Conservation (phyloP, 1,140 invertebrate species). For the Lanistes nyassanus region DNA sequence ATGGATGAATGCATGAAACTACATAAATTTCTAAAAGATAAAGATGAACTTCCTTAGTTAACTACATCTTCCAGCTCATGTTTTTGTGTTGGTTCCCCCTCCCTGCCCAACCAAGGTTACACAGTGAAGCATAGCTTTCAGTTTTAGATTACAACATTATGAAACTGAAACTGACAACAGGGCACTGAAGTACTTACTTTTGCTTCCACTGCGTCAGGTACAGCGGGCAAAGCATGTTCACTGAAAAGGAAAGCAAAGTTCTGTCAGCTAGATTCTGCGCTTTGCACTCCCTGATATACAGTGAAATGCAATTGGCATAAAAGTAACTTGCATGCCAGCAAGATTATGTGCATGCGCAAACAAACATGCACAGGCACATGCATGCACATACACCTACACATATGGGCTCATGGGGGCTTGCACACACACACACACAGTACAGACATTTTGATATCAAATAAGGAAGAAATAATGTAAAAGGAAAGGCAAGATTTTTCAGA, state of each 20-base stretch:
- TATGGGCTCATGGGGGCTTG: too few species aligned
- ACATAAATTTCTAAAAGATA: too few species aligned
- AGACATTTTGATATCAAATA: background rate
- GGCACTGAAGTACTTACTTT: conserved; percentile 60
- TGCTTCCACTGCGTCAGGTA: conserved; percentile 79
- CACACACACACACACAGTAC: conserved; percentile 10
- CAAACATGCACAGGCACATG: background rate
- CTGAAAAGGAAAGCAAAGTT: conserved; percentile 65
- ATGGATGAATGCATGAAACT: too few species aligned
- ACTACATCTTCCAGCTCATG: too few species aligned
- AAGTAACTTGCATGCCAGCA: too few species aligned
- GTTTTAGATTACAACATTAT: too few species aligned
- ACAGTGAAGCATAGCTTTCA: background rate
- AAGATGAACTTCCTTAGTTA: too few species aligned
- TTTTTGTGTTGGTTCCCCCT: too few species aligned
- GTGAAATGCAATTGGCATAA: background rate
- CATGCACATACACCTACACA: too few species aligned
- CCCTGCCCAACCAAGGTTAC: background rate
- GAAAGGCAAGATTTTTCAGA: too few species aligned
- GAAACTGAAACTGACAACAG: background rate
- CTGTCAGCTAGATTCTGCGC: background rate
- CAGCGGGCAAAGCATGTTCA: conserved; percentile 84
- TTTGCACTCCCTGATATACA: background rate
- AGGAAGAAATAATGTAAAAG: too few species aligned
- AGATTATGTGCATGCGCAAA: background rate